These are phyloP conservation scores for Melolontha melolontha DNA, from an alignment of 2,888 invertebrate genomes.

Conservation along the genomic window DNA sequence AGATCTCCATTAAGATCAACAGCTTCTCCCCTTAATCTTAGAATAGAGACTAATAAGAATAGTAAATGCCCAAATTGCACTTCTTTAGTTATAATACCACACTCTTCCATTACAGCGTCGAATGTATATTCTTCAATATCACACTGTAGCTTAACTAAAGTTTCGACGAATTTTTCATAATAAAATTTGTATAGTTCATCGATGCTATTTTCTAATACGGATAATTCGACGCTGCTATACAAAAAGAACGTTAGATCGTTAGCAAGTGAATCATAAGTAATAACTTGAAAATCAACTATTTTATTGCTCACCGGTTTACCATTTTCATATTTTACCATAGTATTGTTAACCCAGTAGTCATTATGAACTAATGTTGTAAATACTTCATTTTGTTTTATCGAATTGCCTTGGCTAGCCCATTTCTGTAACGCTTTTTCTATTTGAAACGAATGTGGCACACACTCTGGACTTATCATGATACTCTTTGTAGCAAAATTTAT, in stretches of 20 bases:
- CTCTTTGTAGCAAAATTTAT: slow-evolving; percentile 10
- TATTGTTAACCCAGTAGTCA: slow-evolving; percentile 73
- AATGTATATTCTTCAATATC: slow-evolving; percentile 59
- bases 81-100: slow-evolving; percentile 57
- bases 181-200: slow-evolving; percentile 67
- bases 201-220: slow-evolving; percentile 61
- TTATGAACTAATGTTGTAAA: slow-evolving; percentile 69
- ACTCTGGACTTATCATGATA: slow-evolving; percentile 2
- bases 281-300: slow-evolving; percentile 71
- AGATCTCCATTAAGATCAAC: slow-evolving; percentile 59
- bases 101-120: slow-evolving; percentile 61
- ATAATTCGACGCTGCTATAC: slow-evolving; percentile 65
- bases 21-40: slow-evolving; percentile 57
- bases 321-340: slow-evolving; percentile 65
- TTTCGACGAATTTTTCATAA: slow-evolving; percentile 54
- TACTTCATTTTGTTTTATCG: slow-evolving; percentile 60
- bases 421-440: slow-evolving; percentile 51
- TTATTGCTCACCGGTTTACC: slow-evolving; percentile 58
- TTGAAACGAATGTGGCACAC: slow-evolving; percentile 1
- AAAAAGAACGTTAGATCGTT: slow-evolving; percentile 69
- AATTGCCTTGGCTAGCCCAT: slow-evolving; percentile 51
- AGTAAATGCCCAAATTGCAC: slow-evolving; percentile 63
- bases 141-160: slow-evolving; percentile 57
- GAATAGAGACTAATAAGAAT: slow-evolving; percentile 63
- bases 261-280: slow-evolving; percentile 65